phyloP scores from a whole-genome alignment of 1,140 invertebrate genomes.

The Pseudomyrmex dendroicus region DNA sequence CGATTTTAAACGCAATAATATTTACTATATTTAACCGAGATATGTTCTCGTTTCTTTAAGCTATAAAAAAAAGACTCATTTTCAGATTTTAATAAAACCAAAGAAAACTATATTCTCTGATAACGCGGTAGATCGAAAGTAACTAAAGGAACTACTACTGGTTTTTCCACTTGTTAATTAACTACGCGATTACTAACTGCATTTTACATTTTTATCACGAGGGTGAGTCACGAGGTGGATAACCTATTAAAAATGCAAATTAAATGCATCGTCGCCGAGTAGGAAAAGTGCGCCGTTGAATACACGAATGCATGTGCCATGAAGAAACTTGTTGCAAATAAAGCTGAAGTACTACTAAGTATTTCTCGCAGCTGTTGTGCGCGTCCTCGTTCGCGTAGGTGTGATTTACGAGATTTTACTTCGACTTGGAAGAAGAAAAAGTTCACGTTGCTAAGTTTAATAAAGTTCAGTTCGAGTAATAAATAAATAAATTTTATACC shows the following conservation, averaged over 20 bases:
- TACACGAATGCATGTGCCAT: neutral
- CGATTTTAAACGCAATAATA: neutral
- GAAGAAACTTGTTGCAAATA: constrained; percentile 34
- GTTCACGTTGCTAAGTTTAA: neutral
- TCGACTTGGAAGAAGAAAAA: constrained; percentile 9
- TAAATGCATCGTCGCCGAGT: neutral
- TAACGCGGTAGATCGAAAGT: neutral
- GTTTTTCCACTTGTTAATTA: constrained; percentile 8
- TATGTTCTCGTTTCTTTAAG: neutral
- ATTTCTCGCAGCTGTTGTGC: constrained; percentile 22
- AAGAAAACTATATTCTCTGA: neutral
- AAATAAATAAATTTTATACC: too few relatives aligned
- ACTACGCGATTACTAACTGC: neutral
- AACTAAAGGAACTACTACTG: neutral
- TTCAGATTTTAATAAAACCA: neutral
- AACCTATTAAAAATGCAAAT: constrained; percentile 26
- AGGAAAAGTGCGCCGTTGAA: neutral
- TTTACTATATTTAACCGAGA: neutral
- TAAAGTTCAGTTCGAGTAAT: too few relatives aligned
- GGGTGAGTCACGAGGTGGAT: neutral
- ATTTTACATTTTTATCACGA: neutral
- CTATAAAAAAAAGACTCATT: neutral
- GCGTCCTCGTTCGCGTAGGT: constrained; percentile 12
- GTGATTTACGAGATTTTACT: constrained; percentile 32
- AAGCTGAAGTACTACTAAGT: constrained; percentile 31